Conservation (phyloP, 2,797 vertebrate species). For the Notolabrus celidotus region DNA sequence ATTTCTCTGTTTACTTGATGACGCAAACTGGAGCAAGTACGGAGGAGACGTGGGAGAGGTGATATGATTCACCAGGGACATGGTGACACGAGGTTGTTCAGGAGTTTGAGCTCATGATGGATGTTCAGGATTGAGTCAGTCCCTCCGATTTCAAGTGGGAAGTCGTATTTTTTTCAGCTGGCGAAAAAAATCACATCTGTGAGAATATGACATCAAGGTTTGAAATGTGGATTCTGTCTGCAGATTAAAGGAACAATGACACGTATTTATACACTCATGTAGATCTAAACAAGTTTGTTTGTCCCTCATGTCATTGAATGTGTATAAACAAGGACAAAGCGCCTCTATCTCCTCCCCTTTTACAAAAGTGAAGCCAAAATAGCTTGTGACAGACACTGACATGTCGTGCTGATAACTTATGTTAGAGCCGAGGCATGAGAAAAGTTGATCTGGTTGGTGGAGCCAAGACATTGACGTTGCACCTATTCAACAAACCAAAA, state of each 20-base stretch:
- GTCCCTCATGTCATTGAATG: neutral
- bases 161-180: conserved; percentile 7
- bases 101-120: conserved; percentile 52
- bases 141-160: conserved; percentile 23
- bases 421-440: too few species aligned
- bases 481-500: too few species aligned
- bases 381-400: too few species aligned
- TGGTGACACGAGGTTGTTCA: conserved; percentile 51
- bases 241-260: neutral
- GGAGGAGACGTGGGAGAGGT: conserved; percentile 69
- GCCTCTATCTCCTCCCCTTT: too few species aligned
- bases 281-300: neutral
- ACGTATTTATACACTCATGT: too few species aligned
- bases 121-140: conserved; percentile 56
- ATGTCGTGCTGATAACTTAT: too few species aligned
- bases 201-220: conserved; percentile 17
- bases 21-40: conserved; percentile 50
- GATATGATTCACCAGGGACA: conserved; percentile 63
- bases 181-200: conserved; percentile 14
- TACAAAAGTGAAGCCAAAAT: too few species aligned
- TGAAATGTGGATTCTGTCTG: neutral
- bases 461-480: too few species aligned
- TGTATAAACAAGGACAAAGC: too few species aligned
- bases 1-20: conserved; percentile 53
- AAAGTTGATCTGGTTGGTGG: too few species aligned